phyloP scores from a whole-genome alignment of 2,888 invertebrate species.

The Laspeyria flexula region DNA sequence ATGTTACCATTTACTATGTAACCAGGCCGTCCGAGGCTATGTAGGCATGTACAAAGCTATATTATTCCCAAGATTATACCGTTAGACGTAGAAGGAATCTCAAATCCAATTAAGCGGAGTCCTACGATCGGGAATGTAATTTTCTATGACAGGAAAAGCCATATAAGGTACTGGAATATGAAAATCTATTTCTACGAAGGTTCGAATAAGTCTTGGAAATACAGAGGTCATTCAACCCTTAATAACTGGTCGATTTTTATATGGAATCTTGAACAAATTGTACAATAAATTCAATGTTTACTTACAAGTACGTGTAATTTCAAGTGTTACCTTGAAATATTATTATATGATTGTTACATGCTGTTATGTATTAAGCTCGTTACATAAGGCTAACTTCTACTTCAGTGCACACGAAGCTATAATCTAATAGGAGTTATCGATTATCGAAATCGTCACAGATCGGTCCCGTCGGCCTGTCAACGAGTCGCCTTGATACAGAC shows the following conservation, averaged over 20 bases:
- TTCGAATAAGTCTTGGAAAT: slow-evolving; percentile 20
- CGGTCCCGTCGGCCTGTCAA: slow-evolving; percentile 64
- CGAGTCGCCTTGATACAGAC: slow-evolving; percentile 67
- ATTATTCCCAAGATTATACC: slow-evolving; percentile 16
- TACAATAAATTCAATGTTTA: too few relatives aligned
- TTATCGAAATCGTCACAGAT: slow-evolving; percentile 27
- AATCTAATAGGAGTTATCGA: slow-evolving; percentile 23
- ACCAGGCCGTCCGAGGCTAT: slow-evolving; percentile 39
- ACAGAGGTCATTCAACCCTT: slow-evolving; percentile 33
- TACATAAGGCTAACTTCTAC: slow-evolving; percentile 37
- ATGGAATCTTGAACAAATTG: slow-evolving; percentile 20
- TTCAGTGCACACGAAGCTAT: slow-evolving; percentile 10
- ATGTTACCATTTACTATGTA: slow-evolving; percentile 67
- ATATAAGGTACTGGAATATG: slow-evolving; percentile 33
- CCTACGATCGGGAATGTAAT: slow-evolving; percentile 42
- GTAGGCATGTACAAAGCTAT: slow-evolving; percentile 27
- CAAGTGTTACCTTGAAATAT: slow-evolving; percentile 28
- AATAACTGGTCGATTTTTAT: slow-evolving; percentile 28
- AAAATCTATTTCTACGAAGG: slow-evolving; percentile 35
- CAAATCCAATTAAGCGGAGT: slow-evolving; percentile 56
- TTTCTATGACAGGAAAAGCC: slow-evolving; percentile 49
- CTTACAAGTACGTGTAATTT: too few relatives aligned
- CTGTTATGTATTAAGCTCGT: slow-evolving; percentile 30
- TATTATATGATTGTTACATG: slow-evolving; percentile 29
- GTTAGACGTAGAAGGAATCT: slow-evolving; percentile 37